Percentiles rank a stretch among this genome's conserved stretches.
Conservation (phyloP, 2,797 vertebrate genomes). For the Gallinago stenura region DNA sequence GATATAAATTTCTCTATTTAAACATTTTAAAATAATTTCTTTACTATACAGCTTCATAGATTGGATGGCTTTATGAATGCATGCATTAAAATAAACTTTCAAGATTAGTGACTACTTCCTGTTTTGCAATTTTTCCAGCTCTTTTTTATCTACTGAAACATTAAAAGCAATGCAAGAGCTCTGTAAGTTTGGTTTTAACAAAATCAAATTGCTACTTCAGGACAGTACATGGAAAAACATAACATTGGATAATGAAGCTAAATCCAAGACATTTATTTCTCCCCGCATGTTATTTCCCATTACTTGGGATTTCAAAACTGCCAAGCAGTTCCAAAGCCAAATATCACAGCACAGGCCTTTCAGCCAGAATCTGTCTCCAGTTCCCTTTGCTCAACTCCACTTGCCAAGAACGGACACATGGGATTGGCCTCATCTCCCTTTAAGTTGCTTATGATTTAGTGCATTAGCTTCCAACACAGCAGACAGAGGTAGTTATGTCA, state of each 20-base stretch:
- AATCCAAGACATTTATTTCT: neutral
- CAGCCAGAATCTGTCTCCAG: neutral
- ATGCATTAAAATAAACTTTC: neutral
- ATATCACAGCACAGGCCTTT: neutral
- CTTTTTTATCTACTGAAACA: neutral
- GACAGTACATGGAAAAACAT: neutral
- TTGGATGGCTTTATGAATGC: neutral
- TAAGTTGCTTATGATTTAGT: constrained; percentile 12
- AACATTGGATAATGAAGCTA: neutral
- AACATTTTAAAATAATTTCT: neutral
- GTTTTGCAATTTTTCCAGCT: neutral
- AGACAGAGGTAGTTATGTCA: neutral
- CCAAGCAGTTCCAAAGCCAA: constrained; percentile 38
- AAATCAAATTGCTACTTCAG: neutral
- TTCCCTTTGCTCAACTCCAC: neutral
- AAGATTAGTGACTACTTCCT: neutral
- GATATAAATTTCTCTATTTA: neutral
- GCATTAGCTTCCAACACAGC: neutral
- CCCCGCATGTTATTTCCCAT: neutral
- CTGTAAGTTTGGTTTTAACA: neutral
- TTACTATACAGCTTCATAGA: neutral
- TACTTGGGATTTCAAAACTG: constrained; percentile 8
- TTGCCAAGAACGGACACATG: neutral
- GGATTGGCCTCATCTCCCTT: neutral
- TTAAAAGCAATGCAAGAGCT: neutral